Evolutionary conservation across 2,113 vertebrate genomes (phyloP).

Genomic region (Crocuta crocuta): DNA sequence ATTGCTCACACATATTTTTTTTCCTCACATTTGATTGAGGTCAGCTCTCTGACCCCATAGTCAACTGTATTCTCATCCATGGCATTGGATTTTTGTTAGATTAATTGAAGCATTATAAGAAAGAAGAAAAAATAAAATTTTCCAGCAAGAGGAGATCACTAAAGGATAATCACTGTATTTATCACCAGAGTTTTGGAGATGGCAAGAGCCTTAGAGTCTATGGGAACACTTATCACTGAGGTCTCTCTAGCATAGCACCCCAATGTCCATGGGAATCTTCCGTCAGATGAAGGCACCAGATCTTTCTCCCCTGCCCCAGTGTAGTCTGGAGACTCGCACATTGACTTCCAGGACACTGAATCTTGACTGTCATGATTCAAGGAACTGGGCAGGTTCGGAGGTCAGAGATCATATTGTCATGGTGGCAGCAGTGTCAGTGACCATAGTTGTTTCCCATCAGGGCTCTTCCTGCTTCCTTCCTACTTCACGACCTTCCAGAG

Average conservation of each 20-base stretch:
- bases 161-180: not conserved
- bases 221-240: not conserved
- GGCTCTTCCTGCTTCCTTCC: not conserved
- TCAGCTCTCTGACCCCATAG: not conserved
- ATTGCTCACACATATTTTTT: not conserved
- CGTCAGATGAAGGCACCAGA: not conserved
- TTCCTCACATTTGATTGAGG: not conserved
- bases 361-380: not conserved
- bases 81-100: conserved; percentile 31
- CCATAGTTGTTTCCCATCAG: not conserved
- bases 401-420: not conserved
- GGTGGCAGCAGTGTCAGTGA: not conserved
- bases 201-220: no score
- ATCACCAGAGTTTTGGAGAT: not conserved
- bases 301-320: not conserved
- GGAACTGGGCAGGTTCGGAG: not conserved
- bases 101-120: conserved; percentile 22
- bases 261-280: not conserved
- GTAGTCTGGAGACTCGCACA: not conserved
- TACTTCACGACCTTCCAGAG: not conserved
- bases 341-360: not conserved
- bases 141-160: not conserved
- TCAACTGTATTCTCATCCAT: not conserved
- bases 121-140: not conserved
- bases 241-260: not conserved